Percentiles rank a stretch among this genome's conserved stretches.
Conservation (phyloP, 30 jellyfish, hydroid and myxozoan species). For the Aurelia aurita complex sp. Pacific region DNA sequence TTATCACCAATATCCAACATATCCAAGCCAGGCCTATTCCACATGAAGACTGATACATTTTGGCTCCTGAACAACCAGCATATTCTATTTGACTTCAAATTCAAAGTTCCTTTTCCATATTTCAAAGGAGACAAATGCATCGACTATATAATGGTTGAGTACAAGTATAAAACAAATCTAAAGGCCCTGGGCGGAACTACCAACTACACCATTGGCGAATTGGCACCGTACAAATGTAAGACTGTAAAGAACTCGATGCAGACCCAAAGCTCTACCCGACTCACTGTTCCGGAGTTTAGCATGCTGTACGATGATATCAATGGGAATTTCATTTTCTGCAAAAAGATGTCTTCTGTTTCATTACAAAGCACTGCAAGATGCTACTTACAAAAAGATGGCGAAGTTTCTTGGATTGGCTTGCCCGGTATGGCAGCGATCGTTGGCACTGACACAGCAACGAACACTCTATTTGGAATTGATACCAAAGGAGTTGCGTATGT, state of each 20-base stretch:
- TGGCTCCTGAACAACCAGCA: conserved; percentile 15
- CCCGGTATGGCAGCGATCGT: background rate
- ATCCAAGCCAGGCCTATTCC: conserved; percentile 8
- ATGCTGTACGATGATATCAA: conserved; percentile 30
- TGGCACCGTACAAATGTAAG: conserved; percentile 12
- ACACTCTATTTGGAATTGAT: conserved; percentile 9
- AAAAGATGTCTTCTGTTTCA: no score
- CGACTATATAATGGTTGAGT: conserved; percentile 10
- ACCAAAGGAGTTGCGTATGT: background rate
- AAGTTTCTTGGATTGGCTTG: background rate
- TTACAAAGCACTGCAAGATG: background rate
- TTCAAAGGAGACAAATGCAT: conserved; percentile 1
- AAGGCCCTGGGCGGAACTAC: background rate
- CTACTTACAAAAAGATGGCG: background rate
- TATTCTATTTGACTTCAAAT: background rate
- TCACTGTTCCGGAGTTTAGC: conserved; percentile 21
- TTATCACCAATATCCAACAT: background rate
- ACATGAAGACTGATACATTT: conserved; percentile 6
- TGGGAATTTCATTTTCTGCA: conserved; percentile 15
- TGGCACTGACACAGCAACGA: conserved; percentile 23
- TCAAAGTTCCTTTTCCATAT: background rate
- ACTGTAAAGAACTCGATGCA: background rate
- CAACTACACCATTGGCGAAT: background rate
- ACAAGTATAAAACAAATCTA: conserved; percentile 10
- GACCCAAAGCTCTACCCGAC: background rate